These are phyloP conservation scores for Conops quadrifasciatus DNA, from an alignment of 2,888 invertebrate genomes.

Conservation along the genomic window DNA sequence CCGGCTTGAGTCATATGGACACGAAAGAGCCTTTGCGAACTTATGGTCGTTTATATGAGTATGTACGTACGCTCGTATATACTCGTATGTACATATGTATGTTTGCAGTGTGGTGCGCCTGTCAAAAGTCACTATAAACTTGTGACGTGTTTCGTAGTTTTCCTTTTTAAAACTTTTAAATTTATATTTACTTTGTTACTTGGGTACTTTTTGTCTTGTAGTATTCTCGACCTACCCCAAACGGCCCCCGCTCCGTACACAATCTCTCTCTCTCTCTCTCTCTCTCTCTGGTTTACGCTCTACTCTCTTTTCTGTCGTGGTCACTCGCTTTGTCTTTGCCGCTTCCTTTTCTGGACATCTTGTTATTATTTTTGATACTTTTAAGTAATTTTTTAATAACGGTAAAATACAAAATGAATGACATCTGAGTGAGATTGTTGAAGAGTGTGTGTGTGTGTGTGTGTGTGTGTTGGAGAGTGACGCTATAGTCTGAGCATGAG, in stretches of 20 bases:
- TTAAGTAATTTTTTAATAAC: slow-evolving; percentile 43
- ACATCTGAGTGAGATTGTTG: slow-evolving; percentile 39
- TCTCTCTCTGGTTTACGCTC: slow-evolving; percentile 9
- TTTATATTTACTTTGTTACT: slow-evolving; percentile 47
- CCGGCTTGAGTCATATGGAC: too few species aligned
- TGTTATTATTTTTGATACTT: slow-evolving; percentile 37
- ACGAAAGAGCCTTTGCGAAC: too few species aligned
- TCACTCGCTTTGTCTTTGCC: not conserved
- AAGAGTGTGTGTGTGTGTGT: not conserved
- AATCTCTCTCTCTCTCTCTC: not conserved
- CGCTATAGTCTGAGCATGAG: too few species aligned
- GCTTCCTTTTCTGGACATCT: not conserved
- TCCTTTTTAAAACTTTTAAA: slow-evolving; percentile 54
- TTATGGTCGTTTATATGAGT: slow-evolving; percentile 2
- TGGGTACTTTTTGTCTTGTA: slow-evolving; percentile 23
- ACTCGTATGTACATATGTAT: slow-evolving; percentile 22
- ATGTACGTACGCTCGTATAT: not conserved
- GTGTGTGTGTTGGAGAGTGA: slow-evolving; percentile 6
- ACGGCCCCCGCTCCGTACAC: not conserved
- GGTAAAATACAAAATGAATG: slow-evolving; percentile 42
- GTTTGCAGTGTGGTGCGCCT: slow-evolving; percentile 58
- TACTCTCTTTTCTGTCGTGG: not conserved
- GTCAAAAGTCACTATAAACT: slow-evolving; percentile 64
- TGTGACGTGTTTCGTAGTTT: slow-evolving; percentile 57
- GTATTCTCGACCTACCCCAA: too few species aligned